Conservation (phyloP, 2,888 invertebrate genomes). For the Xanthostigma xanthostigma region DNA sequence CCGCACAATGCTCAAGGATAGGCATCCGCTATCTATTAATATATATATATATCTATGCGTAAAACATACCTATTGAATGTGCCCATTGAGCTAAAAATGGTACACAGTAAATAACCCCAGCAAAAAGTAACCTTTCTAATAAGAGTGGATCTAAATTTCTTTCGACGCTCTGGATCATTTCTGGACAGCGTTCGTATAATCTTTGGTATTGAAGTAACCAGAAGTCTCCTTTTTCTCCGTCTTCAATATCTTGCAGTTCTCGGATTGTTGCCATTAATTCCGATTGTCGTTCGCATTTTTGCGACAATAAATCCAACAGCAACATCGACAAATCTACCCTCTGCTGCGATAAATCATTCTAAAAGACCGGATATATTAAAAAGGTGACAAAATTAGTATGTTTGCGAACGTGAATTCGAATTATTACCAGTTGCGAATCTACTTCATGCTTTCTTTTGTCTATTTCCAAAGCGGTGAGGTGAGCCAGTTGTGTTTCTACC, state of each 20-base stretch:
- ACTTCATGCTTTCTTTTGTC: constrained; percentile 52
- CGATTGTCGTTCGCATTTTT: constrained; percentile 47
- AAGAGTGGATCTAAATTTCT: constrained; percentile 2
- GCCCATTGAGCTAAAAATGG: constrained; percentile 53
- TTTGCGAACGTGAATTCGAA: not conserved
- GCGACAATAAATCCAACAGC: constrained; percentile 50
- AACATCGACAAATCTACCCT: constrained; percentile 49
- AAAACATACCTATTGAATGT: constrained; percentile 32
- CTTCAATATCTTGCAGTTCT: constrained; percentile 49
- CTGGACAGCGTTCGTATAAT: constrained; percentile 49
- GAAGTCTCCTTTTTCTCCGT: constrained; percentile 39
- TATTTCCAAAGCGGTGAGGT: constrained; percentile 55
- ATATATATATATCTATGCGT: not conserved
- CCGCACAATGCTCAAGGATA: too few relatives aligned
- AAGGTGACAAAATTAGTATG: constrained; percentile 1
- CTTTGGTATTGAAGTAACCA: constrained; percentile 74
- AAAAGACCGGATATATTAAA: not conserved
- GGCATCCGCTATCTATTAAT: too few relatives aligned
- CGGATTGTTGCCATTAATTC: constrained; percentile 51
- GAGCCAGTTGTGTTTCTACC: constrained; percentile 55
- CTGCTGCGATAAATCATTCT: constrained; percentile 49
- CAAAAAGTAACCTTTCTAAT: constrained; percentile 30
- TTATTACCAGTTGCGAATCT: constrained; percentile 44
- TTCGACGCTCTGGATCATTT: not conserved
- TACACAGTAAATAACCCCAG: constrained; percentile 60